phyloP scores from a whole-genome alignment of 2,888 invertebrate genomes.

The Flabesymbios commensalis region DNA sequence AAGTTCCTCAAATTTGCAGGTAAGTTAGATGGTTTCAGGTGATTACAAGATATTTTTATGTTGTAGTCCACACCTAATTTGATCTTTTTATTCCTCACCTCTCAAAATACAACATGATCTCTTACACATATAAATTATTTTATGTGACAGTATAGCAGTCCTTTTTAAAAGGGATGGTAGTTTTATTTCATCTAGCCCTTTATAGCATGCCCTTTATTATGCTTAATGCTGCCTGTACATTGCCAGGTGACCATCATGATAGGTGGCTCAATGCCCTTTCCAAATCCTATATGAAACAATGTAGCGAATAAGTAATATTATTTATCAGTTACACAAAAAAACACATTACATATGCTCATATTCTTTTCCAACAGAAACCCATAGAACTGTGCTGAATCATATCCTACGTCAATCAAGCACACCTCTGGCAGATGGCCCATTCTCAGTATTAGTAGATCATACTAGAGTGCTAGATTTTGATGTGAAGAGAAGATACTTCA shows the following conservation, averaged over 20 bases:
- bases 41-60: no score
- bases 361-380: slow-evolving; percentile 76
- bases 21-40: slow-evolving; percentile 53
- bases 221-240: not conserved
- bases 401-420: slow-evolving; percentile 75
- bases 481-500: slow-evolving; percentile 83
- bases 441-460: slow-evolving; percentile 84
- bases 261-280: no score
- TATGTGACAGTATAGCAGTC: not conserved
- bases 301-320: no score
- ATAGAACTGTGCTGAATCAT: slow-evolving; percentile 85
- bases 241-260: no score
- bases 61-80: no score
- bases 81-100: no score
- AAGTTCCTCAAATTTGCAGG: slow-evolving; percentile 82
- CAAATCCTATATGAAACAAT: no score
- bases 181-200: not conserved
- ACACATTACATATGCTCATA: no score
- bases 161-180: not conserved
- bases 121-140: no score
- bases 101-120: no score
- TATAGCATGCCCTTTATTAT: not conserved
- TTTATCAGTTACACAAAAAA: no score
- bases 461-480: slow-evolving; percentile 87
- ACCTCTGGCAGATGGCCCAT: slow-evolving; percentile 82